Conservation (phyloP, 2,113 vertebrate species). For the Callithrix jacchus region DNA sequence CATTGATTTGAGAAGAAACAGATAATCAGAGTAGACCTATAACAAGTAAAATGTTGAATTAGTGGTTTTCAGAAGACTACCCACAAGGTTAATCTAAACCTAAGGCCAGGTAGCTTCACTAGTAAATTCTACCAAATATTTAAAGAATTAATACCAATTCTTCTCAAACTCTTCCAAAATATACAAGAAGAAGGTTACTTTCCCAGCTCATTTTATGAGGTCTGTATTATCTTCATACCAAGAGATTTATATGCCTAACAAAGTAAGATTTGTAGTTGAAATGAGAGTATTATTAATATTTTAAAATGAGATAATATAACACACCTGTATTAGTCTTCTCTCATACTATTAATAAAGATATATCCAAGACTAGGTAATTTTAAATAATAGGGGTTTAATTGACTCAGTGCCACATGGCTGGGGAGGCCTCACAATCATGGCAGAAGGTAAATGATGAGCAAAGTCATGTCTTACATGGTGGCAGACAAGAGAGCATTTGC, state of each 20-base stretch:
- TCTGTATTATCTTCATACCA: neutral
- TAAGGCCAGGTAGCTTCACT: neutral
- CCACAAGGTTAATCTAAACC: neutral
- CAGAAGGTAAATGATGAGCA: too few relatives aligned
- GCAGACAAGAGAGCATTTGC: too few relatives aligned
- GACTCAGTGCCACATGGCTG: too few relatives aligned
- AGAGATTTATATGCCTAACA: neutral
- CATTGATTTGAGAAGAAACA: neutral
- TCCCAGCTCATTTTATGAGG: neutral
- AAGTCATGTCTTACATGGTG: too few relatives aligned
- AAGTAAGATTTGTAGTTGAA: neutral
- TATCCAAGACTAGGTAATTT: too few relatives aligned
- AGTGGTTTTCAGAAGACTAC: neutral
- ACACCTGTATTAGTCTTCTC: too few relatives aligned
- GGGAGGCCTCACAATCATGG: too few relatives aligned
- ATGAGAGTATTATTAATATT: neutral
- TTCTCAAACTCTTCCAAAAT: slow-evolving; percentile 3
- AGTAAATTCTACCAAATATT: neutral
- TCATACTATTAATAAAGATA: too few relatives aligned
- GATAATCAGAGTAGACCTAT: neutral
- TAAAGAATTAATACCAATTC: neutral
- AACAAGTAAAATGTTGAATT: neutral
- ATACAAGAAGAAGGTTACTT: neutral
- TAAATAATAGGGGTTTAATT: too few relatives aligned
- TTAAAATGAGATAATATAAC: neutral